Evolutionary conservation across 2,797 vertebrate species (phyloP).

Genomic region (Alcedo quadribrachys): DNA sequence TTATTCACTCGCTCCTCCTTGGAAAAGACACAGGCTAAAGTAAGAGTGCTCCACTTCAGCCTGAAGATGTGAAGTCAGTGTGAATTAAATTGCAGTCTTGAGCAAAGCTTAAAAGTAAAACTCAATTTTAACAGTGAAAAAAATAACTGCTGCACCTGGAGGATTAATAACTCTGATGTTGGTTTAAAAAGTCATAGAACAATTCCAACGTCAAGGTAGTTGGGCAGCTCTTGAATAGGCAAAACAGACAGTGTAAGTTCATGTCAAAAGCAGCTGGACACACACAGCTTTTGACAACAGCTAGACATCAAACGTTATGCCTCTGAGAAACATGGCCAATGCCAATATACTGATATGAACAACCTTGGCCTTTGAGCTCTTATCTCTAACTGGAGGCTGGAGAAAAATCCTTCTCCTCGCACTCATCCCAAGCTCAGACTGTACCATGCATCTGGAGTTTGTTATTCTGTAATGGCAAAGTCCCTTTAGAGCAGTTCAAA

Average conservation of each 20-base stretch:
- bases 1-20: background rate
- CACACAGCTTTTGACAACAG: background rate
- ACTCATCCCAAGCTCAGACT: background rate
- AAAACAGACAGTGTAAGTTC: background rate
- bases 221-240: background rate
- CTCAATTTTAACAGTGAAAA: background rate
- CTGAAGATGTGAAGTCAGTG: background rate
- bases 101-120: conserved; percentile 8
- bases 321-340: background rate
- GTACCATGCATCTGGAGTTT: background rate
- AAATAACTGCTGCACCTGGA: background rate
- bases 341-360: background rate
- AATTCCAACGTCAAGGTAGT: background rate
- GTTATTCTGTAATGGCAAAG: background rate
- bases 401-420: background rate
- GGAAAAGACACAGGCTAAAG: background rate
- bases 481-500: background rate
- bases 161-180: background rate
- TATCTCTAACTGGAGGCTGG: background rate
- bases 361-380: background rate
- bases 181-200: background rate
- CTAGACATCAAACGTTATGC: background rate
- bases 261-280: background rate
- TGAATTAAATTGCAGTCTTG: background rate
- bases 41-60: background rate